phyloP scores from a whole-genome alignment of 2,888 invertebrate species.

The Trichogramma dendrolimi region DNA sequence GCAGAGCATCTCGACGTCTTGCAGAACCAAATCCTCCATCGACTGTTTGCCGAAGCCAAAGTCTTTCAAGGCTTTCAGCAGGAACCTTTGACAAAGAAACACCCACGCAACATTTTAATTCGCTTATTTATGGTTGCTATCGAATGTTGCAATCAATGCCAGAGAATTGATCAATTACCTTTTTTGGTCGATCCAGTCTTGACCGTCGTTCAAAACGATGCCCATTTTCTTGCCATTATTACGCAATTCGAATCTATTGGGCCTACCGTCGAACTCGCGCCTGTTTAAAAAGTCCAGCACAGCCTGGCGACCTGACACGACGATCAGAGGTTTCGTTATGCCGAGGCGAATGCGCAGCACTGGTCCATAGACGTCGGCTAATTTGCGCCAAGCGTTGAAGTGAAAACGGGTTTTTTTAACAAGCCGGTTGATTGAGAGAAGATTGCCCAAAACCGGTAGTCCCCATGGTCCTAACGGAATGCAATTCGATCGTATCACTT shows the following conservation, averaged over 20 bases:
- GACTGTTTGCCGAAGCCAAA: conserved; percentile 62
- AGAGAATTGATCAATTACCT: conserved; percentile 38
- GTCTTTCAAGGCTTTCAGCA: conserved; percentile 61
- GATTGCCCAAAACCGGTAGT: conserved; percentile 58
- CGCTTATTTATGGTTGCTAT: not conserved
- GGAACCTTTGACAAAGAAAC: conserved; percentile 53
- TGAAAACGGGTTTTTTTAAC: conserved; percentile 53
- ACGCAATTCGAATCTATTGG: conserved; percentile 64
- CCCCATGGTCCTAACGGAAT: conserved; percentile 55
- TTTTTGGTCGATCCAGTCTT: conserved; percentile 64
- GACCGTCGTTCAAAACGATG: conserved; percentile 68
- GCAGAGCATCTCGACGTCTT: conserved; percentile 58
- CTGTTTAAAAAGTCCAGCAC: conserved; percentile 61
- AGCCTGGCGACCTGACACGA: conserved; percentile 63
- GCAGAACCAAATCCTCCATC: conserved; percentile 63
- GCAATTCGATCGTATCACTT: not conserved
- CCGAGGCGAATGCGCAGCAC: conserved; percentile 65
- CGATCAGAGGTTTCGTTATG: conserved; percentile 56
- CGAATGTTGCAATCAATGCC: not conserved
- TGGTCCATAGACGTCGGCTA: conserved; percentile 62
- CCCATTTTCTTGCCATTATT: conserved; percentile 63
- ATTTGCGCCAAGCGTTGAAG: conserved; percentile 60
- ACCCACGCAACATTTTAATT: too few species aligned
- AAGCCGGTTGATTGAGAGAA: conserved; percentile 49
- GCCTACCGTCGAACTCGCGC: conserved; percentile 67